These are phyloP conservation scores for Mormyrops boulengeri DNA, from an alignment of 2,797 vertebrate species.

Conservation along the genomic window DNA sequence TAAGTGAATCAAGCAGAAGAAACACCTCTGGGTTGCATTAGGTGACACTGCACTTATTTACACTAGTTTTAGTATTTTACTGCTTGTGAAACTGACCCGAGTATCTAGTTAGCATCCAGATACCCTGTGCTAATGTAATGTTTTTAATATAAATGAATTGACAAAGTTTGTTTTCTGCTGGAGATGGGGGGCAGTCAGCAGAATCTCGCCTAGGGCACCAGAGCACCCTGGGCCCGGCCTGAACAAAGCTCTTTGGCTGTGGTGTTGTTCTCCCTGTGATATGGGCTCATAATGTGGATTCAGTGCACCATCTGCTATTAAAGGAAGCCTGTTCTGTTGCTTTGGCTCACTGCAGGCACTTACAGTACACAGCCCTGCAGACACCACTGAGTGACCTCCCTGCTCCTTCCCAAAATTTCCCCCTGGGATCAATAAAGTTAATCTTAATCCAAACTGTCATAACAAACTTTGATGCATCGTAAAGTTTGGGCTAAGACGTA, in stretches of 20 bases:
- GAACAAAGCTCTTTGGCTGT: background rate
- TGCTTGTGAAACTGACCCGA: background rate
- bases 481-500: background rate
- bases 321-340: background rate
- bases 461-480: background rate
- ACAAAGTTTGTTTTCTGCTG: background rate
- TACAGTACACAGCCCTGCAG: background rate
- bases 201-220: background rate
- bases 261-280: background rate
- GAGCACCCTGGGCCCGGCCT: background rate
- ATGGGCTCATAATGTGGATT: background rate
- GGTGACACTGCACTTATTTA: background rate
- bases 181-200: background rate
- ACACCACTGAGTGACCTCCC: background rate
- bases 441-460: background rate
- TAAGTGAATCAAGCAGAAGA: background rate
- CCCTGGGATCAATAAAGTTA: background rate
- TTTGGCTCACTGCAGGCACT: background rate
- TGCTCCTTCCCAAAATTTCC: background rate
- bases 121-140: background rate
- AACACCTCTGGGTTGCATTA: background rate
- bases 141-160: background rate
- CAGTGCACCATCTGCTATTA: background rate
- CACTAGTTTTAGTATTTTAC: background rate
- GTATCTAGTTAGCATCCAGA: background rate